These are phyloP conservation scores for Scaeva pyrastri DNA, from an alignment of 2,888 invertebrate genomes.

Conservation along the genomic window DNA sequence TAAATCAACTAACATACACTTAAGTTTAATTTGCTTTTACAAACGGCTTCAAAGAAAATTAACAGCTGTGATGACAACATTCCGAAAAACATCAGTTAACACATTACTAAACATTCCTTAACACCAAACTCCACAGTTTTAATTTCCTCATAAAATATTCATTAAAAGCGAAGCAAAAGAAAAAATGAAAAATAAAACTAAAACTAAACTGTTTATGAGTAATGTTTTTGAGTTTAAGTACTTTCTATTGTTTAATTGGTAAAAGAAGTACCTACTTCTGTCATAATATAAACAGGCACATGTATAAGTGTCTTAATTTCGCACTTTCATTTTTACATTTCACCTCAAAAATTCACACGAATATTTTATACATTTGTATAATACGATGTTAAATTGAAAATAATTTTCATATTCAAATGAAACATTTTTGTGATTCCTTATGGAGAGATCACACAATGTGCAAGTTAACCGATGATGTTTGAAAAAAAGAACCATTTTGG, in stretches of 20 bases:
- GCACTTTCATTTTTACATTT: conserved; percentile 64
- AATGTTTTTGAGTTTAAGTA: conserved; percentile 22
- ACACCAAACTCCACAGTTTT: conserved; percentile 2
- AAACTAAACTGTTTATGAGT: conserved; percentile 24
- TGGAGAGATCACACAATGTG: neutral
- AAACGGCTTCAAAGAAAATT: neutral
- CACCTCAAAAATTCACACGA: conserved; percentile 51
- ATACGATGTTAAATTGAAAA: neutral
- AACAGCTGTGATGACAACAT: conserved; percentile 6
- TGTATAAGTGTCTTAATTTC: conserved; percentile 35
- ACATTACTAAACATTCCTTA: conserved; percentile 4
- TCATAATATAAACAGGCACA: conserved; percentile 14
- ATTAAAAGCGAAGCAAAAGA: neutral
- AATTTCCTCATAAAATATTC: conserved; percentile 14
- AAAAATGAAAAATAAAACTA: neutral
- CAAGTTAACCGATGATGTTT: too few species aligned
- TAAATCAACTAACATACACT: neutral
- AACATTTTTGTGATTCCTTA: neutral
- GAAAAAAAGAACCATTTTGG: too few species aligned
- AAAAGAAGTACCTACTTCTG: neutral
- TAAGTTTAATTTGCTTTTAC: neutral
- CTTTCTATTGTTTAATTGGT: conserved; percentile 55
- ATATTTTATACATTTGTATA: neutral
- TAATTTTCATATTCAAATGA: neutral
- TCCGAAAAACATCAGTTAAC: neutral